Base-by-base conservation (phyloP, 2,113 vertebrate species). In the Uropsilus gracilis region DNA sequence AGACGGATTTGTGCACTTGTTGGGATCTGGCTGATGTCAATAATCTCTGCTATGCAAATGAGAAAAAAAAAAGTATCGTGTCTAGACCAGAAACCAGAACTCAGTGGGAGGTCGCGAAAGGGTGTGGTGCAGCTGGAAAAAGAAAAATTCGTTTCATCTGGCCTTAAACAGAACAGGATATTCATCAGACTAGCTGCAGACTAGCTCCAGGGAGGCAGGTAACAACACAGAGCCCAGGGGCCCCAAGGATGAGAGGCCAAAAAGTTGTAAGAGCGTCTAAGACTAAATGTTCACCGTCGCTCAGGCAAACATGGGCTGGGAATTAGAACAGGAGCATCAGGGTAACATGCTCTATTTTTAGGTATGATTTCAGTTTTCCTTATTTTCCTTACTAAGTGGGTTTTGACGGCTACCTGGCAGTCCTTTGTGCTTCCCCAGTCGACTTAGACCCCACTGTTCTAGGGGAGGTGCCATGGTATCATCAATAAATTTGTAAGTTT, bases 1-100 rank as follows among this genome's bases (percentile, higher is more conserved):
- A 80, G 73, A 69, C 53, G 8, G 69, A 50, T 93, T 64, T 85
- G 55, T 64, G 50, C 28, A 10, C 48, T 90, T 57, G 2, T 32
- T 80, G 91, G 86, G 86, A 93, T 94, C 91, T 86, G 93, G 28
- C 83, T 95, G 71, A 84, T 91, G 95, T 88, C 87, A 89, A 91
- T 95, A 81, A 81, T 76, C 89, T 96, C 75, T 91, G 55, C 94
- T 77, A 96, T 97, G 96, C 95, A 97, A 97, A 97, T 97, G 71
- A 96, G 84, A 37, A 92, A 59, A 83, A 66, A 48, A 4, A 1
- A 77, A 71, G n/a, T 44, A 18, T 94, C 95, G 93, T 96, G 96
- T 97, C 97, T 97, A 97, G 97, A 97, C 97, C 95, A 97, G 97
- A 96, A 95, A 90, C 69, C 91, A 94, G 95, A 95, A 94, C 97